These are phyloP conservation scores for Nemopilema nomurai DNA, from an alignment of 30 jellyfish, hydroid and myxozoan species.

Conservation along the genomic window DNA sequence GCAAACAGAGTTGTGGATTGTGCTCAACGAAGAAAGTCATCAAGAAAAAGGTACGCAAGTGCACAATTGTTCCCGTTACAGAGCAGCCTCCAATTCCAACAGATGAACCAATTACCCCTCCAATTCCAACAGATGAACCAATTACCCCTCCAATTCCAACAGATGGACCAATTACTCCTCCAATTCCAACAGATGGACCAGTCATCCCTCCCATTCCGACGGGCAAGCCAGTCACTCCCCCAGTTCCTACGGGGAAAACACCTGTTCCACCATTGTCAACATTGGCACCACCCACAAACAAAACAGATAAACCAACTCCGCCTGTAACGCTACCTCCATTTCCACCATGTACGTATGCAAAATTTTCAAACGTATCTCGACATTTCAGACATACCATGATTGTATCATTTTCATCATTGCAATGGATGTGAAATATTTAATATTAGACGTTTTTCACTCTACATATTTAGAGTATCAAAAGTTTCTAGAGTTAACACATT, in stretches of 20 bases:
- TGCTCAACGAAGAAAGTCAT: slow-evolving; percentile 26
- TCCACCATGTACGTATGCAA: slow-evolving; percentile 4
- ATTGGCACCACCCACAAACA: neutral
- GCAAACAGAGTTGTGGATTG: slow-evolving; percentile 31
- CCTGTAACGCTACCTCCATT: slow-evolving; percentile 13
- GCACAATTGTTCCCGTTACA: slow-evolving; percentile 25
- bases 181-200: neutral
- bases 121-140: slow-evolving; percentile 21
- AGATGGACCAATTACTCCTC: slow-evolving; percentile 15
- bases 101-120: slow-evolving; percentile 16
- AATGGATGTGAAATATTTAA: too few relatives aligned
- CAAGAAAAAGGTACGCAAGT: slow-evolving; percentile 20
- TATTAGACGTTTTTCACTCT: too few relatives aligned
- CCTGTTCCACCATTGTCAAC: neutral
- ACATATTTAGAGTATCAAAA: too few relatives aligned
- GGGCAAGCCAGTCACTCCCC: neutral
- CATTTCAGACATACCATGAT: too few relatives aligned
- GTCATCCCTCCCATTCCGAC: slow-evolving; percentile 38
- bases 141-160: slow-evolving; percentile 33
- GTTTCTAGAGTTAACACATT: too few relatives aligned
- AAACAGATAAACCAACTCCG: neutral
- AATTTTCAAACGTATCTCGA: too few relatives aligned
- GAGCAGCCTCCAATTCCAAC: slow-evolving; percentile 42
- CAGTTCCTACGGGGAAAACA: neutral
- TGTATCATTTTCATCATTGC: too few relatives aligned